These are phyloP conservation scores for Tokudaia muenninki DNA, from an alignment of 2,797 vertebrate genomes.

Conservation along the genomic window DNA sequence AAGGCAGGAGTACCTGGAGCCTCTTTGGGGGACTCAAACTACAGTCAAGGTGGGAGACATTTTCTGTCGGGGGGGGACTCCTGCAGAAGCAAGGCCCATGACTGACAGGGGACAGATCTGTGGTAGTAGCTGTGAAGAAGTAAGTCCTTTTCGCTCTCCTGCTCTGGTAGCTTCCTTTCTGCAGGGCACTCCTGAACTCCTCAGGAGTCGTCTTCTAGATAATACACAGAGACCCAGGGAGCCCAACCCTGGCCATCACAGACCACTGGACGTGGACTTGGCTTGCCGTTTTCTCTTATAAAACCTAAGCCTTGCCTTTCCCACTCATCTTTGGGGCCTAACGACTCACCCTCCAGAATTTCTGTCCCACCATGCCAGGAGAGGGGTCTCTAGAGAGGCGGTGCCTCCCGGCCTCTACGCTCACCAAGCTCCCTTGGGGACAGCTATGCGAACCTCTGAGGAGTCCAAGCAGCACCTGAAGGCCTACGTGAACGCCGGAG, in stretches of 20 bases:
- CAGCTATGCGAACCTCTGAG: background rate
- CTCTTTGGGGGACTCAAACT: background rate
- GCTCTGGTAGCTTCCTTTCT: background rate
- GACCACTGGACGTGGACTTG: background rate
- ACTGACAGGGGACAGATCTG: background rate
- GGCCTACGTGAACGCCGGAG: background rate
- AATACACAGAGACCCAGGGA: background rate
- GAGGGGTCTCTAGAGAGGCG: background rate
- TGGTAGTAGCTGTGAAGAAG: background rate
- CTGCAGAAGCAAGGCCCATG: background rate
- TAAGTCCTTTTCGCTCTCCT: too few relatives aligned
- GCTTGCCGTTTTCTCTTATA: background rate
- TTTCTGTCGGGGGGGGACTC: background rate
- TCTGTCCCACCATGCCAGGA: too few relatives aligned
- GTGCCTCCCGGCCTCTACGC: fast-evolving
- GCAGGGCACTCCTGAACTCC: background rate
- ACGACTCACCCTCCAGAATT: background rate
- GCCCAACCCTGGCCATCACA: background rate
- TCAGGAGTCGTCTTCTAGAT: background rate
- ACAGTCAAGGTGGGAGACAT: background rate
- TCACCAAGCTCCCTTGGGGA: background rate
- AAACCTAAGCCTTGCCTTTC: background rate
- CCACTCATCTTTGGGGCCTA: background rate
- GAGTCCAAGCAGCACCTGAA: background rate
- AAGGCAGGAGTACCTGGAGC: background rate